Base-by-base conservation (phyloP, 2,888 invertebrate genomes). In the Thysanoteuthis rhombus region DNA sequence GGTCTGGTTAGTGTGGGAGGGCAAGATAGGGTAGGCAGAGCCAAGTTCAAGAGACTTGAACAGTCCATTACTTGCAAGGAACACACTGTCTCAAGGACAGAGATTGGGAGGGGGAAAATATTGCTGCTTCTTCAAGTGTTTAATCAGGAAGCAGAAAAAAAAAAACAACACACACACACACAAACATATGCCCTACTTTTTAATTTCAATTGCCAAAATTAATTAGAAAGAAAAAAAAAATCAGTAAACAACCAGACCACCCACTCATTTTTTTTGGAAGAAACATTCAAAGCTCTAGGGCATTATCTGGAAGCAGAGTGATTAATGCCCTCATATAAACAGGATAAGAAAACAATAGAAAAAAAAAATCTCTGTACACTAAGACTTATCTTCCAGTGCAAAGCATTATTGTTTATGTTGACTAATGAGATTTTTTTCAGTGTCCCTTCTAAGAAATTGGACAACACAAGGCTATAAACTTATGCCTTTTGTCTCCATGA, bases 41-140 rank as follows among this genome's bases (percentile, higher is more conserved):
- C n/a, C 75, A 75, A 75, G n/a, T 75, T 75, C 75, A 75, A 75
- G 75, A 75, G 75, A 75, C 75, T 75, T 75, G 75, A 75, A 75
- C 36, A 75, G 75, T 75, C n/a, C 10, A n/a, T 36, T n/a, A n/a
- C 75, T 75, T 75, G 75, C 75, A 75, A n/a, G 75, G n/a, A 75
- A 75, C 36, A 75, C 75, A 36, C 75, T 75, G n/a, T 36, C n/a
- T 75, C n/a, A 75, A 75, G 36, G 75, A n/a, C 75, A n/a, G 16
- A 36, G 75, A n/a, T 52, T 52, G 52, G 52, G 22, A 36, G 10
- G n/a, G 75, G 75, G 75, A 36, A 75, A 36, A 75, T 36, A 75
- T 75, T 75, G 75, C n/a, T 75, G 36, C n/a, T 75, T 52, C n/a
- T 75, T 36, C 36, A 75, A 75, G 75, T 75, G 75, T 75, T 75